These are phyloP conservation scores for Argopecten irradians DNA, from an alignment of 1,140 invertebrate genomes.

Conservation along the genomic window DNA sequence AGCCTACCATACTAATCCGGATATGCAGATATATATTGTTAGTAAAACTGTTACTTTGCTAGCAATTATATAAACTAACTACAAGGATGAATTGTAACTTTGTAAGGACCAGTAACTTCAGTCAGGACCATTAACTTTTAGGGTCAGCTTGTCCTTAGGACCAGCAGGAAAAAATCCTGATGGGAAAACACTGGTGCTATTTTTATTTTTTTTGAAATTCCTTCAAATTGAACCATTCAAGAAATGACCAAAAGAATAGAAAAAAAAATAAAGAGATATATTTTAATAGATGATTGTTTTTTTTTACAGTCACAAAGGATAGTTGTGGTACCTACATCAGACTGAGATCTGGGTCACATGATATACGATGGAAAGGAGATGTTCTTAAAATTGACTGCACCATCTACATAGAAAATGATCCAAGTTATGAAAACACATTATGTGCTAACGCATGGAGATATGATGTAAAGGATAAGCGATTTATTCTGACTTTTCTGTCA, in stretches of 20 bases:
- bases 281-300: not conserved
- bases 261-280: not conserved
- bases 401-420: not conserved
- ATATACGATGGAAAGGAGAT: not conserved
- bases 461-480: not conserved
- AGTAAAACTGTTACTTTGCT: no score
- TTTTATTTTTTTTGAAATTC: no score
- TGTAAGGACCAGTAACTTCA: no score
- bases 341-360: not conserved
- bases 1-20: no score
- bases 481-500: not conserved
- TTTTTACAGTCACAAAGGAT: not conserved
- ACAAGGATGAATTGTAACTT: no score
- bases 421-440: not conserved
- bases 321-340: not conserved
- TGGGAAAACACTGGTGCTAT: no score
- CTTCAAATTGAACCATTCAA: no score
- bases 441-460: not conserved
- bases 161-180: no score
- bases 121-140: no score
- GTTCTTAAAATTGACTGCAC: not conserved
- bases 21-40: no score
- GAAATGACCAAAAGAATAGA: not conserved
- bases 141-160: no score
- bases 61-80: no score